Evolutionary conservation across 64 coral and sea anemone species (phyloP), one percentile per base, ranked within the genome.

Genomic region (Hydrozoanthus tunicans): DNA sequence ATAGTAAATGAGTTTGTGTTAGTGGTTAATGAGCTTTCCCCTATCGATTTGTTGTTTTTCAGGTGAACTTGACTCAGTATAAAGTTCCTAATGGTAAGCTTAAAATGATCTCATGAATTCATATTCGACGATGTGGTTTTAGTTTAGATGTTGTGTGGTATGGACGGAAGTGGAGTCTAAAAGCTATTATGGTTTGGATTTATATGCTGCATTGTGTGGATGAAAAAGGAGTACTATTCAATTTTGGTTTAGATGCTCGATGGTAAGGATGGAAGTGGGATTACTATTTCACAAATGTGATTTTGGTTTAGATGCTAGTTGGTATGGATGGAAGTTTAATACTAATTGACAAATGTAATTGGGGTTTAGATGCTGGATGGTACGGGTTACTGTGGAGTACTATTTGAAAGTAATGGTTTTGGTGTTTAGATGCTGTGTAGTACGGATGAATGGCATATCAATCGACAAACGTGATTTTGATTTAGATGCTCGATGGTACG

Each of bases 81-180:
- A 92, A 99, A 77, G 97, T 99, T 6, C 97, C 94, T 58, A 95
- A 67, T 86, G 94, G 97, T 99, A 64, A 81, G 79, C 79, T 57
- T 73, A 80, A 58, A 55, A 53, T 7, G 7, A 51, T 61, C 27
- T 27, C 7, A 77, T 77, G 8, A 9, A 52, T 51, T 12, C 62
- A 13, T 63, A 56, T 17, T 69, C 0, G 56, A 26, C 27, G 13
- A 55, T 76, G 53, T 5, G 3, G 20, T 43, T 7, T 72, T 20
- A 73, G 25, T 73, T 73, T 10, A 8, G 32, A n/a, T 15, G n/a
- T 43, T 43, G 0, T 43, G 32, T 43, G 32, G 32, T 43, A 43
- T 43, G 32, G 32, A 43, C 32, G 32, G 32, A 43, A 43, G 32
- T 43, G 32, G 32, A 43, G 2, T 43, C 32, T 43, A 43, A 43